phyloP scores from a whole-genome alignment of 2,888 invertebrate species.

The Scrobipalpa atriplicella region DNA sequence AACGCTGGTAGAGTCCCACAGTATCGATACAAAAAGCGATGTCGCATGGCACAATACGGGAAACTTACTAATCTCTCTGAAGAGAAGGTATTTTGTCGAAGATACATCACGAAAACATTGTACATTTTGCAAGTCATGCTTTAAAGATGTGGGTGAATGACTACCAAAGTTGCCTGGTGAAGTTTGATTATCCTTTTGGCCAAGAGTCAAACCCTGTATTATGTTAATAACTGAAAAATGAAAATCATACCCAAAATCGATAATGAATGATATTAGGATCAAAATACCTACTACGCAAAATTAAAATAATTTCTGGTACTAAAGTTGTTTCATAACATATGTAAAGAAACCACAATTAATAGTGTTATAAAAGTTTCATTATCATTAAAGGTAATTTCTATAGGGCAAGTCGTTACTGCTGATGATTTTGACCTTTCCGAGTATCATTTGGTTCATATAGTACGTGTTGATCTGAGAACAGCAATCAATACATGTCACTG shows the following conservation, averaged over 20 bases:
- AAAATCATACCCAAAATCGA: too few relatives aligned
- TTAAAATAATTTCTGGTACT: too few relatives aligned
- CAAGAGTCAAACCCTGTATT: too few relatives aligned
- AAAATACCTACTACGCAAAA: not conserved
- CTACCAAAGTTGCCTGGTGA: too few relatives aligned
- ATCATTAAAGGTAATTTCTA: not conserved
- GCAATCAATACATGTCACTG: conserved; percentile 14
- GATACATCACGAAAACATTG: not conserved
- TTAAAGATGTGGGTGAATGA: too few relatives aligned
- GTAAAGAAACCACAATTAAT: not conserved
- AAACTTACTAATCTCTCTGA: conserved; percentile 38
- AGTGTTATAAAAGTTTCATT: not conserved
- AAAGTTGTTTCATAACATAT: too few relatives aligned
- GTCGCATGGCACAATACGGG: conserved; percentile 34
- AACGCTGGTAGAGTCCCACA: not conserved
- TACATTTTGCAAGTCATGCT: too few relatives aligned
- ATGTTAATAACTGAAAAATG: too few relatives aligned
- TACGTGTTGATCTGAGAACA: not conserved
- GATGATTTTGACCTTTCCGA: conserved; percentile 3
- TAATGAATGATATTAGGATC: too few relatives aligned
- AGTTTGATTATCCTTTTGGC: too few relatives aligned
- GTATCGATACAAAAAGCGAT: conserved; percentile 9
- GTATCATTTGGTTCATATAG: not conserved
- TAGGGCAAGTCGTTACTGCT: not conserved
- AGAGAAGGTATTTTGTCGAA: conserved; percentile 31